Conservation (phyloP, 2,113 vertebrate species). For the Sylvietta virens region DNA sequence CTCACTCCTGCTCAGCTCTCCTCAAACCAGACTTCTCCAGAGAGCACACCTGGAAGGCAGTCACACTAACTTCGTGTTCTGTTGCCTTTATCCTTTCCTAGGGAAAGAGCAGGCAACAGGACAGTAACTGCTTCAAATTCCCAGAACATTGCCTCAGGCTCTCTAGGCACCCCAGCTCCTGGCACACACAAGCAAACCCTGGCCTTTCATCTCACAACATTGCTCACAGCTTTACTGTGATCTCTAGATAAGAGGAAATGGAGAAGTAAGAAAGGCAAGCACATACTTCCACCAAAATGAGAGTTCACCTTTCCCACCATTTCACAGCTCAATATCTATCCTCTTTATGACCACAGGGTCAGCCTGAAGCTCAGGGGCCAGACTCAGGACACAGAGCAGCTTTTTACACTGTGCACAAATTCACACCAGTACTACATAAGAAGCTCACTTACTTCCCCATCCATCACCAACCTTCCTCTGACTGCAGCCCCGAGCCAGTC, state of each 20-base stretch:
- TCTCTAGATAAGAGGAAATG: not conserved
- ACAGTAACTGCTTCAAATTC: not conserved
- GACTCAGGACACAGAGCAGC: too few relatives aligned
- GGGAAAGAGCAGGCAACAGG: not conserved
- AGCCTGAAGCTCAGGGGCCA: not conserved
- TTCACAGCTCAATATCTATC: not conserved
- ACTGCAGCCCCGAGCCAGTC: rapidly evolving
- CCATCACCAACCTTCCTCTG: not conserved
- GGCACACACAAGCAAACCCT: not conserved
- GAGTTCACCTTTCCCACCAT: not conserved
- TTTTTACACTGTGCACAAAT: not conserved
- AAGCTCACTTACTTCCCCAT: not conserved
- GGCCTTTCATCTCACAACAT: not conserved
- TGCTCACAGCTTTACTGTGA: not conserved
- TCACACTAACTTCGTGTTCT: not conserved
- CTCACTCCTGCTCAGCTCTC: not conserved
- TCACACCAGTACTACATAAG: rapidly evolving
- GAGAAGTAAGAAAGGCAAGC: not conserved
- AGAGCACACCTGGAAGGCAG: not conserved
- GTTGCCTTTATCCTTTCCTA: not conserved
- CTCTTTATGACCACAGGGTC: not conserved
- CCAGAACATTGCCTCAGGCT: not conserved
- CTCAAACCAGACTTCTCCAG: not conserved
- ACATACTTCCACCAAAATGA: not conserved
- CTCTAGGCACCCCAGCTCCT: not conserved